Percentiles rank a stretch among this genome's conserved stretches.
Evolutionary conservation across 2,888 invertebrate genomes (phyloP).

Genomic region (Gymnoscelis rufifasciata): DNA sequence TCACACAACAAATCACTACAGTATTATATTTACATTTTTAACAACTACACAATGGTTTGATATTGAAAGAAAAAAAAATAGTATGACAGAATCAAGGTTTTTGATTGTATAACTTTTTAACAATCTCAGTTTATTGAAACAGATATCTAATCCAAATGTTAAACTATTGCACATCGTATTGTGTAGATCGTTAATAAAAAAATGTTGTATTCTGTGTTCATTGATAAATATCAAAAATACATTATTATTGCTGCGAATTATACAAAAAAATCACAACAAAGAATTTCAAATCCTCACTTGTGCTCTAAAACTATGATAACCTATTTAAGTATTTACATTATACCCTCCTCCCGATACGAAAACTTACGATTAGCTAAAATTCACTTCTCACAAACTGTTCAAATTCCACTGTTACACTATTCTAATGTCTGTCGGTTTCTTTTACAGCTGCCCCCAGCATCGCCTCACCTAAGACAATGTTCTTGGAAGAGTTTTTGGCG

Average conservation of each 20-base stretch:
- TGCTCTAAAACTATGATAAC: slow-evolving; percentile 52
- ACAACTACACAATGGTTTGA: too few relatives aligned
- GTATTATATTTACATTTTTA: slow-evolving; percentile 62
- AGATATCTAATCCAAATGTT: too few relatives aligned
- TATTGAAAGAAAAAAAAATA: too few relatives aligned
- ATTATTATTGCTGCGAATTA: slow-evolving; percentile 20
- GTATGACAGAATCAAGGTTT: too few relatives aligned
- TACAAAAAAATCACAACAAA: slow-evolving; percentile 46
- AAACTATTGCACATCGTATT: too few relatives aligned
- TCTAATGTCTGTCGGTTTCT: slow-evolving; percentile 27
- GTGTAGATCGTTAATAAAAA: too few relatives aligned
- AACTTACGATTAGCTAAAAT: slow-evolving; percentile 35
- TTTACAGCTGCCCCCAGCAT: slow-evolving; percentile 48
- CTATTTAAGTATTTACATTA: slow-evolving; percentile 55
- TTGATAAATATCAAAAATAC: neutral
- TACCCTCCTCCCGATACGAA: slow-evolving; percentile 51
- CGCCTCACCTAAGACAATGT: slow-evolving; percentile 73
- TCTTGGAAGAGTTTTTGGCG: slow-evolving; percentile 49
- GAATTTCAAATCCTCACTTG: slow-evolving; percentile 70
- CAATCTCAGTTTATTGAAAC: too few relatives aligned
- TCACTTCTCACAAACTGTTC: slow-evolving; percentile 48
- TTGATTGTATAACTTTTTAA: too few relatives aligned
- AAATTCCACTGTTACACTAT: slow-evolving; percentile 48
- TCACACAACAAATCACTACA: slow-evolving; percentile 70
- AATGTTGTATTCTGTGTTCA: too few relatives aligned